Evolutionary conservation across 2,888 invertebrate species (phyloP), one percentile per base, ranked within the genome.

Genomic region (Mongoloraphidia duomilia): DNA sequence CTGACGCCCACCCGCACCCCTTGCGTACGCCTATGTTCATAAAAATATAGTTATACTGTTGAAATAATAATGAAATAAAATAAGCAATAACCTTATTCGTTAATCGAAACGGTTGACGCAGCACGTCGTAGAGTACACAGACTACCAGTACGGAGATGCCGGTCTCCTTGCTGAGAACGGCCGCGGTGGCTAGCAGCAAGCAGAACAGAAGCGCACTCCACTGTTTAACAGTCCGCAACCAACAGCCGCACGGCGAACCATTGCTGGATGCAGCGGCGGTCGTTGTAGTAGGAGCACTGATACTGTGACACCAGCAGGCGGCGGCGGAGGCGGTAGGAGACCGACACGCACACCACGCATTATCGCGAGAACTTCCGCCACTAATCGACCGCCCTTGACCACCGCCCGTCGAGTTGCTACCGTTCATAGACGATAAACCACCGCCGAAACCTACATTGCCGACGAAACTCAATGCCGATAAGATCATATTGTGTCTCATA

Each of bases 111-210:
- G 70, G 54, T 66, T 69, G 58, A 70, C 70, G 77, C 58, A 82
- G 70, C 62, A 89, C 73, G 70, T 96, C 94, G 72, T 90, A 94
- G 55, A 88, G 73, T 58, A 85, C 85, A 71, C 94, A 95, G 54
- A 94, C 80, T 50, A 87, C 83, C 60, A 96, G 72, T 53, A 93
- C 91, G 56, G 92, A 92, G 62, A 95, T 81, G 47, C 94, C 95
- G 46, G 93, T 93, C 71, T 96, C 96, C 72, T 95, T 96, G 72
- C 91, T 90, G 58, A 96, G 75, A 71, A 94, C 85, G 55, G 91
- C 89, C 42, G 85, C 82, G 41, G 82, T 72, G 37, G 90, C 83
- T 54, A 84, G 65, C 37, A 71, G 61, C 53, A 69, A 63, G 68
- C 64, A 79, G 56, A 57, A 80, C 66, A 53, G 70, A 59, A 88